Base-by-base conservation (phyloP, 2,888 invertebrate species). In the Drosophila lacicola region DNA sequence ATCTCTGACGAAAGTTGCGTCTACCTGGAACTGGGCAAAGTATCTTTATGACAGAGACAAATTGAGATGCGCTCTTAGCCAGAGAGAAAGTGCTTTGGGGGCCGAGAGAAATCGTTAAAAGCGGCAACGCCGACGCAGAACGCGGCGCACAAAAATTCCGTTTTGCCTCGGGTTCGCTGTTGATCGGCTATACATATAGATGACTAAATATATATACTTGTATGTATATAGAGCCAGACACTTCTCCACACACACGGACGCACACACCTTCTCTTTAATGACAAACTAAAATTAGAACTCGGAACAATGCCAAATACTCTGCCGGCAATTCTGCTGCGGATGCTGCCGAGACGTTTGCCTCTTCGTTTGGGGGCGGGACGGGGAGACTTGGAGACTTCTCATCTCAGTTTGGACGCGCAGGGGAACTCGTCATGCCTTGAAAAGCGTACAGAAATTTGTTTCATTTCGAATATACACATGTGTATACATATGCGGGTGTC, bases 231-330 rank as follows among this genome's bases (percentile, higher is more conserved):
- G 13, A 57, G 54, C 36, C 64, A 70, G 51, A 64, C 73, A 70
- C 41, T 60, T 71, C 77, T 70, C 56, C 67, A 64, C 61, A 69
- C 72, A 60, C 58, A 69, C 58, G 58, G 49, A 62, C 58, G 63
- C 70, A 29, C 66, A 64, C 65, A 55, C 70, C 72, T 83, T 80
- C 72, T 82, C 69, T 78, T 88, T 89, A 84, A 90, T 90, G 89
- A 88, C 90, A 90, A 84, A 87, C 74, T 80, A 89, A 81, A 87
- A 67, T 87, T 89, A 89, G 89, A 90, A 87, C 76, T 89, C 84
- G 90, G 90, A 89, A 90, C 81, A 84, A 86, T 89, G 89, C 90
- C 90, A 89, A 90, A 87, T 86, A 88, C 88, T 86, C 88, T 82
- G 88, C 76, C 82, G 85, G 77, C 79, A 71, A 80, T 80, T 69